Evolutionary conservation across 2,797 vertebrate species (phyloP).

Genomic region (Pipistrellus kuhlii): DNA sequence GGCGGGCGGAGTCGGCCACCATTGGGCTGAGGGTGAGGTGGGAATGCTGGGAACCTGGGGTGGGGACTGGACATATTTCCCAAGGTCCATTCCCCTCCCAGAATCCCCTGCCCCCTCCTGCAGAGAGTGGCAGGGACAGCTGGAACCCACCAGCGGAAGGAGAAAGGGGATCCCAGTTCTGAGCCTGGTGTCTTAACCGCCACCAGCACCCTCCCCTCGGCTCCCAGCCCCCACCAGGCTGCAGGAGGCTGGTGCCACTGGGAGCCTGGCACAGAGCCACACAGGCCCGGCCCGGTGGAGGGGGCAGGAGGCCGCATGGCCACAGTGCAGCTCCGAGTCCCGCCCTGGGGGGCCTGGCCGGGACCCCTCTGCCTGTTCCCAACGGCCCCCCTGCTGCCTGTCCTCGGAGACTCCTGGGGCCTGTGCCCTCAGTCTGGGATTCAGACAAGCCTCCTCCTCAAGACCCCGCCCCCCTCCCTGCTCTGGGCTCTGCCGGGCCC

Average conservation of each 20-base stretch:
- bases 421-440: background rate
- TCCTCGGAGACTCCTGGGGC: background rate
- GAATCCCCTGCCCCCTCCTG: background rate
- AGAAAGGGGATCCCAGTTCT: constrained; percentile 54
- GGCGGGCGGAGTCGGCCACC: background rate
- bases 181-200: constrained; percentile 2
- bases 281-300: background rate
- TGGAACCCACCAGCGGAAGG: constrained; percentile 31
- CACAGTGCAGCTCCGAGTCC: background rate
- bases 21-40: background rate
- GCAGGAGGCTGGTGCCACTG: constrained; percentile 2
- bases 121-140: constrained; percentile 73
- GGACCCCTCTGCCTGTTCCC: background rate
- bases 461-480: too few relatives aligned
- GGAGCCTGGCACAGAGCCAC: constrained; percentile 52
- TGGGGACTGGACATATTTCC: background rate
- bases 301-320: too few relatives aligned
- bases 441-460: background rate
- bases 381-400: rapidly evolving
- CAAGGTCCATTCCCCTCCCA: background rate
- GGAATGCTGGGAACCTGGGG: background rate
- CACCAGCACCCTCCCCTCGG: background rate
- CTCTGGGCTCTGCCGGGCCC: background rate
- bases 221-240: background rate
- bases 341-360: background rate